Conservation (phyloP, 2,113 vertebrate species). For the Castor canadensis region DNA sequence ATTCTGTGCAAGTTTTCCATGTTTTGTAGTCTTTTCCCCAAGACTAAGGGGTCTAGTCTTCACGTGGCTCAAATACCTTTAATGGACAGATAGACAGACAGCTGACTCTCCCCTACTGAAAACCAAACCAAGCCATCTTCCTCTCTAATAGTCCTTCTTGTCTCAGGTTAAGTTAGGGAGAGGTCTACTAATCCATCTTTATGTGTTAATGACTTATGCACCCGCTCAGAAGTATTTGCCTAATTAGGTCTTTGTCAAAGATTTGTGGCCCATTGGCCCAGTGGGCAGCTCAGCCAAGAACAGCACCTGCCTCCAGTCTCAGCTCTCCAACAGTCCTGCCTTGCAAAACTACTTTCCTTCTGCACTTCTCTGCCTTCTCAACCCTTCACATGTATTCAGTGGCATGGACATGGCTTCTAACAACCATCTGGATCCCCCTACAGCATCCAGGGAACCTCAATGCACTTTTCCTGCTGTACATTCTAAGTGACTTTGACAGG, state of each 20-base stretch:
- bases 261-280: background rate
- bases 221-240: background rate
- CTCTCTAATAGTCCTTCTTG: background rate
- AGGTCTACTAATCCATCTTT: background rate
- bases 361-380: background rate
- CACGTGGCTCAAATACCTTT: background rate
- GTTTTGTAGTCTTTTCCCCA: no score
- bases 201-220: background rate
- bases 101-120: background rate
- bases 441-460: no score
- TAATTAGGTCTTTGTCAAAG: background rate
- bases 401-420: background rate
- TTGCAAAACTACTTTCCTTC: background rate
- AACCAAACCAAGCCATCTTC: background rate
- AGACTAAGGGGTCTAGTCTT: background rate
- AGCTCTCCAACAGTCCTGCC: background rate
- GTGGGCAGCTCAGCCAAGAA: background rate
- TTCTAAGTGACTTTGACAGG: background rate
- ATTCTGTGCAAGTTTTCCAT: background rate
- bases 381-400: background rate
- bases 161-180: background rate
- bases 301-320: background rate
- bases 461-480: no score
- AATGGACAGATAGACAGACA: accelerated
- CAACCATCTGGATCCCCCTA: background rate